phyloP scores from a whole-genome alignment of 2,113 vertebrate genomes.

The Amblyopsis rosae region DNA sequence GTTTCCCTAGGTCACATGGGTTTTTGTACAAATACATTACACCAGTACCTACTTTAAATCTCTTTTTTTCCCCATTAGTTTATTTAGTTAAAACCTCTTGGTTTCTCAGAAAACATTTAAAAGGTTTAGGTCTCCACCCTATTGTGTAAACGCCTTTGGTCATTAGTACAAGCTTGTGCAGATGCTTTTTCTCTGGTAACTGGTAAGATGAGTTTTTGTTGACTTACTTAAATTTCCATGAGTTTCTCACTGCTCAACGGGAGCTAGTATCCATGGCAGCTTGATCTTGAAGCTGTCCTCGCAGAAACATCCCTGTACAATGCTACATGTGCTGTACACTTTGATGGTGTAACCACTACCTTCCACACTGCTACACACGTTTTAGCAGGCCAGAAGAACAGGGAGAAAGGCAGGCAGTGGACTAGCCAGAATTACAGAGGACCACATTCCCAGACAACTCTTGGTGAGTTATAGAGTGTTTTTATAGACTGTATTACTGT shows the following conservation, averaged over 20 bases:
- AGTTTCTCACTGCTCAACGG: constrained; percentile 46
- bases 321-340: background rate
- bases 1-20: background rate
- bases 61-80: no score
- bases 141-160: background rate
- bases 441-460: constrained; percentile 22
- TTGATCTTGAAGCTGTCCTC: no score
- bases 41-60: no score
- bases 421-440: constrained; percentile 21
- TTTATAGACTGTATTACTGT: background rate
- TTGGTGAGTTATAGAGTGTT: constrained; percentile 49
- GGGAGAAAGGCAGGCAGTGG: constrained; percentile 14
- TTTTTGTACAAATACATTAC: background rate
- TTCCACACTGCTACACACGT: constrained; percentile 13
- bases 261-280: background rate
- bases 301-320: no score
- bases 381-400: constrained; percentile 37
- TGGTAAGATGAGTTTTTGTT: constrained; percentile 57
- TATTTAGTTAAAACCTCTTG: no score
- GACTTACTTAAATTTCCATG: constrained; percentile 44
- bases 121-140: constrained; percentile 17
- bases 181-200: constrained; percentile 24
- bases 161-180: constrained; percentile 15
- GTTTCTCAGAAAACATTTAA: no score
- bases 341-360: constrained; percentile 1